phyloP scores from a whole-genome alignment of 2,113 vertebrate genomes.

The Felis catus region DNA sequence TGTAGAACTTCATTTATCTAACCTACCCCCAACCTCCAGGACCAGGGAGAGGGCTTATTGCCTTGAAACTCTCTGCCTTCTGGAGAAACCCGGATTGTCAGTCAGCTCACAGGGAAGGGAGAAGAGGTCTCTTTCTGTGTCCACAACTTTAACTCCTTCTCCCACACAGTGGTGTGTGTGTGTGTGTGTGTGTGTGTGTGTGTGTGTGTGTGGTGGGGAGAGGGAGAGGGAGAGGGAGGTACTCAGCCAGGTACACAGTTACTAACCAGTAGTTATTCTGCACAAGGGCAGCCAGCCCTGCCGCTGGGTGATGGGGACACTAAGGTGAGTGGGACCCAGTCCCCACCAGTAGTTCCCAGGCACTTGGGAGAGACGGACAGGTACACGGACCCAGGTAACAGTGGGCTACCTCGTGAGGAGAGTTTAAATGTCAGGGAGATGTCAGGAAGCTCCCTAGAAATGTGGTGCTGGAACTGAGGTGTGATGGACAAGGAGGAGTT shows the following conservation, averaged over 20 bases:
- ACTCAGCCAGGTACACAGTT: neutral
- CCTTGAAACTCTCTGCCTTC: neutral
- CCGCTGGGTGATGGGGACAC: neutral
- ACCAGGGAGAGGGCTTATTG: neutral
- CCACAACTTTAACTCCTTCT: rapidly evolving
- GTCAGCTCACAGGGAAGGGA: neutral
- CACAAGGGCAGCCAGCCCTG: rapidly evolving
- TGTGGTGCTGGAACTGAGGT: neutral
- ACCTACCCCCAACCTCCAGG: neutral
- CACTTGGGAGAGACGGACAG: neutral
- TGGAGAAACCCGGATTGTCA: neutral
- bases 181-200: neutral
- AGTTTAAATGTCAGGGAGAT: neutral
- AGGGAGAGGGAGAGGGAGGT: neutral
- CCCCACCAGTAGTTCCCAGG: rapidly evolving
- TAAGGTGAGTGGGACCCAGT: neutral
- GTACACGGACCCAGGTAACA: rapidly evolving
- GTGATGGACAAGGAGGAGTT: neutral
- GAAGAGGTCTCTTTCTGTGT: rapidly evolving
- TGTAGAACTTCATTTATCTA: neutral
- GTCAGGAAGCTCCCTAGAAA: neutral
- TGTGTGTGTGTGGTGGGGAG: neutral
- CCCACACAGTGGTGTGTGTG: rapidly evolving
- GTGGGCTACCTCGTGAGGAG: neutral
- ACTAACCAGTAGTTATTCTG: neutral